A percentile compares a stretch with the other conserved stretches of the same genome.
Conservation (phyloP, 2,888 invertebrate species). For the Cistogaster globosa region DNA sequence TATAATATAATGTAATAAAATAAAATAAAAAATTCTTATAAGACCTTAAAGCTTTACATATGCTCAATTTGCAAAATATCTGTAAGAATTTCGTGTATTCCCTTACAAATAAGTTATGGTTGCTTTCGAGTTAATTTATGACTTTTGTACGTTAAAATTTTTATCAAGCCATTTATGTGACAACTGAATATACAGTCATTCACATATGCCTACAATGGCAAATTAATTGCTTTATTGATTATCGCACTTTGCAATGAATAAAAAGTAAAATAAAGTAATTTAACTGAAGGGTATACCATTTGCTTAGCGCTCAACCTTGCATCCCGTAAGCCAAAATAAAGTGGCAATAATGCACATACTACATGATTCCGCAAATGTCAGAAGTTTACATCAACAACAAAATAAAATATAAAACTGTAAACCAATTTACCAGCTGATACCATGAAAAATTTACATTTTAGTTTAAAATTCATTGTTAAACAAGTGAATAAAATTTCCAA, state of each 20-base stretch:
- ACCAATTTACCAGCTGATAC: too few species aligned
- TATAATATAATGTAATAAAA: too few species aligned
- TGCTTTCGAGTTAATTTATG: too few species aligned
- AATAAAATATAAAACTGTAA: not conserved
- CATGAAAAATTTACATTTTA: not conserved
- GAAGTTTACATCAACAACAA: not conserved
- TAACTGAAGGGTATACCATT: conserved; percentile 7
- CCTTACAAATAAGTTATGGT: too few species aligned
- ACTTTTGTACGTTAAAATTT: too few species aligned
- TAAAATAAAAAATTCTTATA: too few species aligned
- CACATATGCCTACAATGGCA: too few species aligned
- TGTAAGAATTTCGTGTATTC: too few species aligned
- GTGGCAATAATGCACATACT: not conserved
- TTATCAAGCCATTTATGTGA: too few species aligned
- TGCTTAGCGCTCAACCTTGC: not conserved
- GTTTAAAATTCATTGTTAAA: not conserved
- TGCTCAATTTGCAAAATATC: too few species aligned
- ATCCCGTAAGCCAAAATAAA: not conserved
- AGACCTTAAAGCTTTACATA: too few species aligned
- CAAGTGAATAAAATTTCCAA: conserved; percentile 12
- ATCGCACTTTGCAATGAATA: not conserved
- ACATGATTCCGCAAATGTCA: not conserved
- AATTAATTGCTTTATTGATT: conserved; percentile 17
- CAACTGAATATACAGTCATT: too few species aligned
- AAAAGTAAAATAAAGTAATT: not conserved